These are phyloP conservation scores for Micromussa lordhowensis DNA, from an alignment of 92 coral and sea anemone species.

Conservation along the genomic window DNA sequence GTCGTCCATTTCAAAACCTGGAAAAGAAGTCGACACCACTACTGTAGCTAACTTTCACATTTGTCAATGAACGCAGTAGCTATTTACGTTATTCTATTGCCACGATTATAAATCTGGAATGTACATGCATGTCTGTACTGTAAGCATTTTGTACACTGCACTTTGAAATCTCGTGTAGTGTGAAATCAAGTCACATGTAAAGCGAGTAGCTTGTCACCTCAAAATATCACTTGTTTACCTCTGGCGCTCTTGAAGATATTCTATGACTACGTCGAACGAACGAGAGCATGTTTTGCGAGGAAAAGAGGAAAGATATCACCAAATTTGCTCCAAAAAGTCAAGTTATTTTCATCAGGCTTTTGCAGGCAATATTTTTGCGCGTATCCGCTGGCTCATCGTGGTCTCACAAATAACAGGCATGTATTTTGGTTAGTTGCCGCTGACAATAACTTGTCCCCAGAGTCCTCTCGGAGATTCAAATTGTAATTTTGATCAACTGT, in stretches of 20 bases:
- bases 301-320: slow-evolving; percentile 3
- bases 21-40: background rate
- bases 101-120: too few species aligned
- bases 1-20: slow-evolving; percentile 43
- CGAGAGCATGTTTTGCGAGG: slow-evolving; percentile 69
- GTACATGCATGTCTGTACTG: too few species aligned
- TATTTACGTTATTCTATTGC: too few species aligned
- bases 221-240: slow-evolving; percentile 47
- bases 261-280: slow-evolving; percentile 60
- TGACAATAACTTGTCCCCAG: background rate
- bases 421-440: background rate
- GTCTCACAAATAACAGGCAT: slow-evolving; percentile 23
- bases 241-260: slow-evolving; percentile 62
- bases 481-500: too few species aligned
- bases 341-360: slow-evolving; percentile 10
- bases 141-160: too few species aligned
- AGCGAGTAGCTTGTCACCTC: background rate
- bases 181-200: background rate
- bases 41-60: background rate
- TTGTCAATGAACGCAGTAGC: too few species aligned
- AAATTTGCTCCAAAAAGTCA: background rate
- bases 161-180: background rate
- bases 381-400: slow-evolving; percentile 38
- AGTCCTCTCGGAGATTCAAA: background rate
- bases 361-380: slow-evolving; percentile 20